These are phyloP conservation scores for Rousettus madagascariensis DNA, from an alignment of 2,797 vertebrate species.

Conservation along the genomic window DNA sequence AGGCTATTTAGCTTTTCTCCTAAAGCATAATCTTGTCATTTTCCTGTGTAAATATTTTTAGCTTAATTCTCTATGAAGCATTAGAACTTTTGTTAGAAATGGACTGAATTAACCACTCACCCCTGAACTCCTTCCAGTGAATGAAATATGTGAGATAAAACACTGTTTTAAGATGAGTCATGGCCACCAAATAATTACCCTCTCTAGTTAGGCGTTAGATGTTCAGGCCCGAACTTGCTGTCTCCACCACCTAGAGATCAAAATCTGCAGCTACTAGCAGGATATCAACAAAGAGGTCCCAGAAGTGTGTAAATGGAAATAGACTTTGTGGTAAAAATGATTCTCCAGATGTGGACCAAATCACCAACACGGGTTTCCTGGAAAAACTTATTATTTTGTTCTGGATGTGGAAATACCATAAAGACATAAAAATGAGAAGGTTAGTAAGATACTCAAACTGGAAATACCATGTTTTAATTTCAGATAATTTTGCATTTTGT, in stretches of 20 bases:
- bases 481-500: slow-evolving; percentile 11
- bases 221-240: not conserved
- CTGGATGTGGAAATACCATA: not conserved
- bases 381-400: not conserved
- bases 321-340: not conserved
- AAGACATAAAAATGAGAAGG: not conserved
- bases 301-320: not conserved
- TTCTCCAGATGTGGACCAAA: not conserved
- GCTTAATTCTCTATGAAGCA: not conserved
- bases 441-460: not conserved
- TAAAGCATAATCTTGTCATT: not conserved
- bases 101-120: not conserved
- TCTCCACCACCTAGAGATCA: not conserved
- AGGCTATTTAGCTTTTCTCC: not conserved
- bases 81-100: not conserved
- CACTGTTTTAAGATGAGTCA: not conserved
- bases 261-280: not conserved
- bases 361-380: slow-evolving; percentile 14
- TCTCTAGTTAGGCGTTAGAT: not conserved
- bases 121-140: not conserved
- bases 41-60: not conserved
- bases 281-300: not conserved
- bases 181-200: not conserved
- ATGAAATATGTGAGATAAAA: not conserved
- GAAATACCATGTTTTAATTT: not conserved